Base-by-base conservation (phyloP, 2,113 vertebrate genomes). In the Copsychus sechellarum region DNA sequence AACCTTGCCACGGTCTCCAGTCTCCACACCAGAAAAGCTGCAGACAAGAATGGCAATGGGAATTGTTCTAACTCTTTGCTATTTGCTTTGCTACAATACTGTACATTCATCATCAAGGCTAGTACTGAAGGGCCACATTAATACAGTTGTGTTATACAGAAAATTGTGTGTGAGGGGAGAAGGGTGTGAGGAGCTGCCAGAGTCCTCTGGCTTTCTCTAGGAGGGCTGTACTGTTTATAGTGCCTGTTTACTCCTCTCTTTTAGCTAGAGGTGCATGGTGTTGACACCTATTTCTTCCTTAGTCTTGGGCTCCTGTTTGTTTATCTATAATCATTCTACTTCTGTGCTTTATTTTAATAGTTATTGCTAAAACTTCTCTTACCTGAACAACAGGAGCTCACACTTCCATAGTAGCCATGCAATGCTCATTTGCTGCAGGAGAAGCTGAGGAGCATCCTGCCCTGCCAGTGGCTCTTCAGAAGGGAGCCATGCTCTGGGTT, bases 301-400 rank as follows among this genome's bases (percentile, higher is more conserved):
- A 54, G 17, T 26, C 40, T 79, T 36, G 36, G 45, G 14, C 12
- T 61, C 9, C 14, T 33, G 13, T 80, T 62, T 42, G 2, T 57
- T 36, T 66, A 31, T 48, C 74, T 60, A 53, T 66, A 38, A 43
- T 29, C 3, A 11, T 61, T 34, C 42, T 38, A 10, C 18, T 47
- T 73, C 17, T 8, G 54, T 22, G 4, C 5, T 64, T 5, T 60
- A 18, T 58, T 51, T 56, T 23, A 50, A 38, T 14, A 60, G 12
- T 22, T 56, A 8, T 29, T 20, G 70, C 50, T 65, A 57, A 81
- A 88, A 33, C 21, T 65, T 45, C 25, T 62, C 12, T 48, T 36
- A 26, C 6, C 42, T 58, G 43, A 40, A 23, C 19, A 72, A 21
- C 1, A 5, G 58, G 28, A 83, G 3, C 20, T 54, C 2, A 0